phyloP scores from a whole-genome alignment of 2,888 invertebrate genomes.

The Epistrophe grossulariae region DNA sequence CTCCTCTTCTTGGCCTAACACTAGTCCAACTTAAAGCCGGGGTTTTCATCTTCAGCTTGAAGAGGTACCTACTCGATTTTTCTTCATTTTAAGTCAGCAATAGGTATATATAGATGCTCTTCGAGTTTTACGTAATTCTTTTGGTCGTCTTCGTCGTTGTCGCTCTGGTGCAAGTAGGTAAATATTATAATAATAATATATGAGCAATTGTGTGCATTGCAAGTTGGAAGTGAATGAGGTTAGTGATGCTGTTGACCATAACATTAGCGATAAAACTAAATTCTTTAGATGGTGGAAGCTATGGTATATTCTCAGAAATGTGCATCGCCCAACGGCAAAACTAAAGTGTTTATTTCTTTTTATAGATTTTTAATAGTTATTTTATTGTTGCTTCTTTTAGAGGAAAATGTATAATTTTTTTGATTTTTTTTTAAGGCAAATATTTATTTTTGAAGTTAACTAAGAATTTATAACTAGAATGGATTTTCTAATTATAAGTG shows the following conservation, averaged over 20 bases:
- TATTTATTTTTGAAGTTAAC: background rate
- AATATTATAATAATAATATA: constrained; percentile 36
- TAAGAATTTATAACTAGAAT: background rate
- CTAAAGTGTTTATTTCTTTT: constrained; percentile 21
- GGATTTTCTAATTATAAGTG: too few relatives aligned
- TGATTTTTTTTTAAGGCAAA: background rate
- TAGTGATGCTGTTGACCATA: constrained; percentile 73
- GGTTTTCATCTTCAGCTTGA: constrained; percentile 24
- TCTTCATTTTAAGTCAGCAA: constrained; percentile 13
- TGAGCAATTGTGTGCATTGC: constrained; percentile 27
- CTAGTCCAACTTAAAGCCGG: constrained; percentile 13
- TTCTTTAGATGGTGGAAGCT: constrained; percentile 46
- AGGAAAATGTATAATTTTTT: background rate
- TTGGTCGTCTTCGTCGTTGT: background rate
- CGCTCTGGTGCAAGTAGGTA: constrained; percentile 34
- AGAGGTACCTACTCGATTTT: constrained; percentile 15
- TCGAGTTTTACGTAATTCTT: constrained; percentile 60
- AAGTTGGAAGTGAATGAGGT: constrained; percentile 61
- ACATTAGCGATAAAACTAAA: constrained; percentile 69
- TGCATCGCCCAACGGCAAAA: constrained; percentile 30
- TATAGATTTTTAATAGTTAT: constrained; percentile 21
- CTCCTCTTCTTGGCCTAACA: constrained; percentile 41
- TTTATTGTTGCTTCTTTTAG: background rate
- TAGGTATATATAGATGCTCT: background rate
- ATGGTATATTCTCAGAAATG: constrained; percentile 32